These are phyloP conservation scores for Anguilla japonica DNA, from an alignment of 2,113 vertebrate species.

Conservation along the genomic window DNA sequence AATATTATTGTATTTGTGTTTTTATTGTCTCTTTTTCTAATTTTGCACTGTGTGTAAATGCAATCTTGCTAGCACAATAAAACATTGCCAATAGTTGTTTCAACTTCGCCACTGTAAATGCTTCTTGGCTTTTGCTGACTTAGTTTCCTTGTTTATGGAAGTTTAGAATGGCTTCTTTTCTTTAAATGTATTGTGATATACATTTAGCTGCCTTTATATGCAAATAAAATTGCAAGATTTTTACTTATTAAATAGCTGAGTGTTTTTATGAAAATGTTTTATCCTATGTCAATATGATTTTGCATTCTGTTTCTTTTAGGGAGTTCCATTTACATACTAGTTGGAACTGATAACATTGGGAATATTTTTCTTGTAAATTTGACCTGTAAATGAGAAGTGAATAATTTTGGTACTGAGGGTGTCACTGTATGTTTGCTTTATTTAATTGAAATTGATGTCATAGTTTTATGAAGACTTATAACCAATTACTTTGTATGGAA, in stretches of 20 bases:
- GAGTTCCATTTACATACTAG: background rate
- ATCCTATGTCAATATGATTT: constrained; percentile 15
- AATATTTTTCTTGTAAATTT: background rate
- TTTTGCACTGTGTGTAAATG: constrained; percentile 99
- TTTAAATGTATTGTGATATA: constrained; percentile 98
- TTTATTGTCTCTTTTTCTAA: constrained; percentile 68
- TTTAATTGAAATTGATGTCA: background rate
- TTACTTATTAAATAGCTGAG: constrained; percentile 71
- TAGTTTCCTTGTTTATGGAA: constrained; percentile 86
- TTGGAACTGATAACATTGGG: background rate
- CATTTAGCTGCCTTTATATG: constrained; percentile 99
- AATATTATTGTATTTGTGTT: constrained; percentile 82
- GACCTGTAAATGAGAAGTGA: constrained; percentile 11
- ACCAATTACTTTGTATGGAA: background rate
- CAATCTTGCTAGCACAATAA: constrained; percentile 97
- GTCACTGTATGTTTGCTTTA: background rate
- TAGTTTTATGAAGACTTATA: background rate
- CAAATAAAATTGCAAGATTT: constrained; percentile 99
- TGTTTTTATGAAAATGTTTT: constrained; percentile 30
- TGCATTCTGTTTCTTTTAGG: too few species aligned
- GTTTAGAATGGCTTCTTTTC: constrained; percentile 83
- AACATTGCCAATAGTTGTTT: constrained; percentile 90
- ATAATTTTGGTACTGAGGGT: background rate
- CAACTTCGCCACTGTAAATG: constrained; percentile 91
- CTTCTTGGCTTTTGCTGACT: constrained; percentile 82